Base-by-base conservation (phyloP, 1,140 invertebrate species). In the Delia radicum region DNA sequence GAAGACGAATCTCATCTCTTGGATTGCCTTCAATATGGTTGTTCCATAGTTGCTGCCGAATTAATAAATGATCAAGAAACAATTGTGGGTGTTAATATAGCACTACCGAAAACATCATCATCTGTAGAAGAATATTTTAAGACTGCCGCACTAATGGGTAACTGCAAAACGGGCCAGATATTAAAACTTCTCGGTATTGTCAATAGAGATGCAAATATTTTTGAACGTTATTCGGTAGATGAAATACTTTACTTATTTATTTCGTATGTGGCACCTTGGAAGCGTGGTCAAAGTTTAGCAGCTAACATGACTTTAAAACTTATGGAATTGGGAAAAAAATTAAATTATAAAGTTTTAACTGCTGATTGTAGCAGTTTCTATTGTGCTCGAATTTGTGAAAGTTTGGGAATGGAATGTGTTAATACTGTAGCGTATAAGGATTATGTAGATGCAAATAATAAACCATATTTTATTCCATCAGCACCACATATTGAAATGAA, bases 291-390 rank as follows among this genome's bases (percentile, higher is more conserved):
- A 15, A 65, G 29, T 65, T 15, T 65, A 15, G 62, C 6, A 24
- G 10, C 7, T 12, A 26, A 15, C 1, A 24, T 65, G 10, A 29
- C 6, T 3, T 2, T n/a, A 15, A 27, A 65, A 18, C 18, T 65
- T 1, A 65, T 65, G 62, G 10, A 4, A 3, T 28, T 65, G 62
- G 62, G 7, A 4, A 65, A 65, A 31, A 15, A 29, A 15, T 29
- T n/a, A n/a, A 26, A 26, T 29, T 65, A 29, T 5, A 18, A 65
- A 29, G 21, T 65, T 3, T 4, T 84, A 7, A 77, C 77, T 61
- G 46, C 42, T 18, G 82, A 84, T 75, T 84, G 82, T 72, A 81
- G 79, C 18, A 84, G 81, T 31, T 18, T 78, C 31, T 84, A 81
- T 65, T 82, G 81, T 4, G 77, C 79, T 8, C 74, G 76, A 0